A percentile compares a stretch with the other conserved stretches of the same genome.
phyloP scores from a whole-genome alignment of 2,888 invertebrate species.

The Ferdinandea cuprea region DNA sequence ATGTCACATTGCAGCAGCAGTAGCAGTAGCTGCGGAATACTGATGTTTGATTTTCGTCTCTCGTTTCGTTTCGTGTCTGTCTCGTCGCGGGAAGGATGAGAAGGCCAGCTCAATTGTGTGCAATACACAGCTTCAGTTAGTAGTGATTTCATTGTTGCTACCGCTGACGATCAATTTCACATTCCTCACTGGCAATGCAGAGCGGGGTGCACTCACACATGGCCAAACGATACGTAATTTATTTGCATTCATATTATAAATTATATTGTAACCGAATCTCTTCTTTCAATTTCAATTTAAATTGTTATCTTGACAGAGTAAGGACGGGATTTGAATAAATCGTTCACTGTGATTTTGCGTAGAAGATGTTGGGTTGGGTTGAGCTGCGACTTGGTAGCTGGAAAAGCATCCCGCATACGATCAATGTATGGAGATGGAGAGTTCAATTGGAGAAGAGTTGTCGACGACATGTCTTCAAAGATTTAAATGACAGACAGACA shows the following conservation, averaged over 20 bases:
- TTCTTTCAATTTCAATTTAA: slow-evolving; percentile 83
- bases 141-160: slow-evolving; percentile 72
- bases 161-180: slow-evolving; percentile 66
- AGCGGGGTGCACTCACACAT: slow-evolving; percentile 39
- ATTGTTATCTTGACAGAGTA: slow-evolving; percentile 82
- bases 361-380: slow-evolving; percentile 59
- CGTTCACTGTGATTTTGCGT: slow-evolving; percentile 78
- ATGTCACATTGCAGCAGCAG: slow-evolving; percentile 71
- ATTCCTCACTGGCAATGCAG: slow-evolving; percentile 58
- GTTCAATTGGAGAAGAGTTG: slow-evolving; percentile 76
- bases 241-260: slow-evolving; percentile 79
- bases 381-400: slow-evolving; percentile 45
- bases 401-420: slow-evolving; percentile 49
- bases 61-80: neutral
- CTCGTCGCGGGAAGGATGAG: slow-evolving; percentile 30
- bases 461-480: slow-evolving; percentile 78
- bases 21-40: slow-evolving; percentile 63
- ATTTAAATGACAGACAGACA: slow-evolving; percentile 77
- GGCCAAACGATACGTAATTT: slow-evolving; percentile 67
- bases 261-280: slow-evolving; percentile 83
- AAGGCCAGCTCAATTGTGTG: slow-evolving; percentile 56
- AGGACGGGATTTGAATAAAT: slow-evolving; percentile 80
- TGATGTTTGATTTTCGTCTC: slow-evolving; percentile 69
- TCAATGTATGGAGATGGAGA: slow-evolving; percentile 47
- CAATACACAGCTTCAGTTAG: slow-evolving; percentile 51